Conservation (phyloP, 2,888 invertebrate genomes). For the Drosophila paranaensis region DNA sequence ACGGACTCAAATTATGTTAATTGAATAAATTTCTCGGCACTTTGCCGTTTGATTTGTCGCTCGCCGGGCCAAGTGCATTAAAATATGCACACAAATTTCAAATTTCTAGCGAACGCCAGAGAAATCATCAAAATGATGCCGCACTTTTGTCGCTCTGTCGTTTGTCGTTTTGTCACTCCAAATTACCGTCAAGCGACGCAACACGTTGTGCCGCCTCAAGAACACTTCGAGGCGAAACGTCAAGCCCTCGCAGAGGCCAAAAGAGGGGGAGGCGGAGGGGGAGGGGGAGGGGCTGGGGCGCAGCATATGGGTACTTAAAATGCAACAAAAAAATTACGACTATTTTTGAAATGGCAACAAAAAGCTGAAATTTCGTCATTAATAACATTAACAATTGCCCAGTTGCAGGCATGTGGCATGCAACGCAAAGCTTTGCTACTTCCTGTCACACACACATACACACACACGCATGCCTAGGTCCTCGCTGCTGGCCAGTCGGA, state of each 20-base stretch:
- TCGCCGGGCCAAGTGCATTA: constrained; percentile 50
- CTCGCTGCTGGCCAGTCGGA: constrained; percentile 19
- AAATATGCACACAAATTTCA: constrained; percentile 59
- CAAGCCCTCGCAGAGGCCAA: constrained; percentile 12
- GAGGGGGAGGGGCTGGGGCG: background rate
- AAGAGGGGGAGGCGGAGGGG: background rate
- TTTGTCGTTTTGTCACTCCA: constrained; percentile 73
- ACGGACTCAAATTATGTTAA: constrained; percentile 76
- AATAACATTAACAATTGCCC: constrained; percentile 68
- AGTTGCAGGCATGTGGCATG: constrained; percentile 45
- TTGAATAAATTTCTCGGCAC: constrained; percentile 77
- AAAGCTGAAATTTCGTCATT: constrained; percentile 51
- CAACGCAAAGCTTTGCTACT: constrained; percentile 43
- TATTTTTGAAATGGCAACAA: constrained; percentile 61
- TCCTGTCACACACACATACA: constrained; percentile 37
- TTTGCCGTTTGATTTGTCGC: constrained; percentile 72
- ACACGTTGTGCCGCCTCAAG: constrained; percentile 25
- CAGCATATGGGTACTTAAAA: constrained; percentile 66
- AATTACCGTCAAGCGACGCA: constrained; percentile 63
- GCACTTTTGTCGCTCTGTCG: constrained; percentile 62
- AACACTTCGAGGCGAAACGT: constrained; percentile 44
- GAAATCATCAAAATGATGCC: constrained; percentile 70
- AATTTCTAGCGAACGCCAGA: constrained; percentile 42
- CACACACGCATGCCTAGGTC: constrained; percentile 14
- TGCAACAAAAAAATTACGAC: constrained; percentile 39